Base-by-base conservation (phyloP, 2,113 vertebrate species). In the Seriola dumerili region DNA sequence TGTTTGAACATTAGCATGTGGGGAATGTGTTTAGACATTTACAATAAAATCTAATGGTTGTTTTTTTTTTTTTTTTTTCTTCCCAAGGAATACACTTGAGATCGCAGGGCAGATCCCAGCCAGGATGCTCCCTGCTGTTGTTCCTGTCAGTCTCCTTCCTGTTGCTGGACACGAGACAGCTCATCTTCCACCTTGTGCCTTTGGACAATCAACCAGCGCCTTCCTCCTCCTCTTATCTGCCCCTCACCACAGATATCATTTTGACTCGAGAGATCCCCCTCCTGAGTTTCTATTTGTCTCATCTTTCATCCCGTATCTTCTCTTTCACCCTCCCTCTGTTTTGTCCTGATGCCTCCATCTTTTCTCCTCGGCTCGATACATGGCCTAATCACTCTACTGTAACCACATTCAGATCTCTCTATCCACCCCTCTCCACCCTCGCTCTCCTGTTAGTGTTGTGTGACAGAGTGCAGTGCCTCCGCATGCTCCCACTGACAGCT, bases 401-500 rank as follows among this genome's bases (percentile, higher is more conserved):
- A 68, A 88, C 79, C 62, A 13, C 71, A 78, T 78, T 79, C 80
- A 78, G 65, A 90, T 91, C 81, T 85, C 87, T 91, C 75, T 48
- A 82, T 88, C 83, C 73, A 42, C 74, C 50, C 64, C 9, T 65
- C 64, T 78, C 68, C 40, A 2, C 78, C 84, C 76, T 75, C 57
- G 16, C 86, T 71, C 80, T 83, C 78, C 71, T 40, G 83, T 86
- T 85, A 85, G 81, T 72, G 81, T 58, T 58, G 81, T 78, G 78
- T 88, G 87, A 88, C 81, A 86, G 88, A 87, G 90, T 84, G 83
- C 87, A 76, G 85, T 40, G 87, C 76, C 76, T 76, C 83, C 16
- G 55, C 84, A 90, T 63, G 78, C 89, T 89, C 89, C 85, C 87
- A 83, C 86, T 91, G 90, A 92, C 92, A 92, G 90, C 88, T 92